phyloP scores from a whole-genome alignment of 1,140 invertebrate species.

The Lucilia cuprina region DNA sequence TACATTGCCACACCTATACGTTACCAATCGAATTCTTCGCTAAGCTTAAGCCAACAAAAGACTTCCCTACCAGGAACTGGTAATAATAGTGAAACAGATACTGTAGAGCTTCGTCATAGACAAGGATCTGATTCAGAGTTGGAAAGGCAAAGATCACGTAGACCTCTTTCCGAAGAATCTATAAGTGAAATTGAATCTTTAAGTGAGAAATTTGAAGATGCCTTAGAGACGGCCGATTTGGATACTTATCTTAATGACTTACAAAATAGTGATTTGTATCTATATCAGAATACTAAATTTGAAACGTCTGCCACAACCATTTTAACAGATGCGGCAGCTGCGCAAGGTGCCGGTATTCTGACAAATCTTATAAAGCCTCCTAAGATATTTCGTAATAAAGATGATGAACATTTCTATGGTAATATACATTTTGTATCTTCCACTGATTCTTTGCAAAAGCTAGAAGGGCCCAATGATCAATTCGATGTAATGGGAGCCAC shows the following conservation, averaged over 20 bases:
- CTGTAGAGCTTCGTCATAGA: constrained; percentile 66
- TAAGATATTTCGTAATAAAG: constrained; percentile 56
- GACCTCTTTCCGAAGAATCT: constrained; percentile 75
- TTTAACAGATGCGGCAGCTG: constrained; percentile 45
- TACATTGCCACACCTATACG: constrained; percentile 41
- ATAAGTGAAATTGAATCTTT: constrained; percentile 71
- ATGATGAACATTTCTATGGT: constrained; percentile 58
- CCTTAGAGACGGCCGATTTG: constrained; percentile 66
- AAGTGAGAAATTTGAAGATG: constrained; percentile 68
- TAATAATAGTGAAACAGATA: constrained; percentile 54
- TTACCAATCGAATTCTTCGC: constrained; percentile 53
- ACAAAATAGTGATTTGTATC: constrained; percentile 63
- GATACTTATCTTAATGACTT: constrained; percentile 73
- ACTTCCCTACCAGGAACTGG: constrained; percentile 6
- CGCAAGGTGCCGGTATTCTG: constrained; percentile 42
- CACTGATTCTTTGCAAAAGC: constrained; percentile 55
- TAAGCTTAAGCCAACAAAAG: constrained; percentile 30
- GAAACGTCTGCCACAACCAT: constrained; percentile 36
- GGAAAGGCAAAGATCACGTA: constrained; percentile 72
- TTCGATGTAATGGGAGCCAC: constrained; percentile 37
- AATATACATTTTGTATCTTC: constrained; percentile 61
- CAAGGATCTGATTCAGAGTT: constrained; percentile 65
- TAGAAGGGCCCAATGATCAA: neutral
- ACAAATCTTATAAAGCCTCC: constrained; percentile 59
- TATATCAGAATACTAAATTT: constrained; percentile 47